Evolutionary conservation across 2,888 invertebrate species (phyloP).

Genomic region (Watsonalla binaria): DNA sequence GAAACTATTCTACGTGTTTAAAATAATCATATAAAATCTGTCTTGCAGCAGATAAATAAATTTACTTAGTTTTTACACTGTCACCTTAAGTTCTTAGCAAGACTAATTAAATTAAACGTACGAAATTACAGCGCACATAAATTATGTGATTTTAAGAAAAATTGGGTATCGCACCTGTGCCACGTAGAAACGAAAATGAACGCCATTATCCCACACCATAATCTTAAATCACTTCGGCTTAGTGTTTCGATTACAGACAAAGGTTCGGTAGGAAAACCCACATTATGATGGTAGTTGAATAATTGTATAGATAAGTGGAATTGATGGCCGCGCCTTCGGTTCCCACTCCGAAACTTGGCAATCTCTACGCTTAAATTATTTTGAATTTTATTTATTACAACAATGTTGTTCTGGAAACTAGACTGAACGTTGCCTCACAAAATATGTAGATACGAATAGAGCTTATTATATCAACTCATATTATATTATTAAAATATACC

Average conservation of each 20-base stretch:
- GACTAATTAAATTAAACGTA: slow-evolving; percentile 39
- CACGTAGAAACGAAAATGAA: slow-evolving; percentile 63
- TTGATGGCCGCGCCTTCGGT: slow-evolving; percentile 51
- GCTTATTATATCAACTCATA: no score
- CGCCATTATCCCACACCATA: slow-evolving; percentile 74
- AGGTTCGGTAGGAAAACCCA: slow-evolving; percentile 69
- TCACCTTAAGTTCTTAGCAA: slow-evolving; percentile 15
- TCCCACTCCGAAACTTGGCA: slow-evolving; percentile 16
- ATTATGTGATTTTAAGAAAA: slow-evolving; percentile 63
- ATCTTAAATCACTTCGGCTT: slow-evolving; percentile 77
- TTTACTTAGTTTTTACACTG: neutral
- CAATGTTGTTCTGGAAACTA: neutral
- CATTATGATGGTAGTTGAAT: slow-evolving; percentile 75
- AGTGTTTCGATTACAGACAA: slow-evolving; percentile 77
- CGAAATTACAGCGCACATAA: slow-evolving; percentile 47
- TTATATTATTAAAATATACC: no score
- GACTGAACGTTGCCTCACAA: no score
- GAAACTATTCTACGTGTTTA: neutral
- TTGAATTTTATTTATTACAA: neutral
- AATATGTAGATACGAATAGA: no score
- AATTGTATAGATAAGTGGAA: slow-evolving; percentile 73
- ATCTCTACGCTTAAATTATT: neutral
- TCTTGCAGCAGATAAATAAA: slow-evolving; percentile 14
- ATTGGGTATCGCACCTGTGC: slow-evolving; percentile 64
- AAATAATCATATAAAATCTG: slow-evolving; percentile 16